These are phyloP conservation scores for Carcharodon carcharias DNA, from an alignment of 2,797 vertebrate genomes.

Conservation along the genomic window DNA sequence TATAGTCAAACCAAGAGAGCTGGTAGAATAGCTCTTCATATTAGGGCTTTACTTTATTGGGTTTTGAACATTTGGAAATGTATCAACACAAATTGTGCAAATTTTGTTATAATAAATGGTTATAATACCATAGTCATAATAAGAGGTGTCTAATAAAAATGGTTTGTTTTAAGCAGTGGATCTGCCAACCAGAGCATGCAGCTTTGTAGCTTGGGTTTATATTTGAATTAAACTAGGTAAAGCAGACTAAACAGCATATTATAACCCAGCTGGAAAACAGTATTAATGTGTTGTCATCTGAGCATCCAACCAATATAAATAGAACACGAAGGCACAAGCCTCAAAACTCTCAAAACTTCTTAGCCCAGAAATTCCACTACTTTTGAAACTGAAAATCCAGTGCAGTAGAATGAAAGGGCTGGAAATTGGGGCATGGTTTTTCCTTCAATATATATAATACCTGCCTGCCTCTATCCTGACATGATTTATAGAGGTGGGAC, in stretches of 20 bases:
- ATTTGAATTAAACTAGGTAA: not conserved
- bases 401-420: not conserved
- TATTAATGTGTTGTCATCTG: not conserved
- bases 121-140: not conserved
- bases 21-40: not conserved
- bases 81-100: not conserved
- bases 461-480: not conserved
- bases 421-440: not conserved
- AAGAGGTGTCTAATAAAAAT: not conserved
- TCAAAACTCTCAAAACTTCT: not conserved
- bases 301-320: not conserved
- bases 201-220: not conserved
- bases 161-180: not conserved
- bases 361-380: not conserved
- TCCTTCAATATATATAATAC: not conserved
- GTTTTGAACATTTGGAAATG: not conserved
- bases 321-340: not conserved
- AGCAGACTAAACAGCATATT: not conserved
- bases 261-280: not conserved
- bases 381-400: not conserved
- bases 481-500: no score
- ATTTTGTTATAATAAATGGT: not conserved
- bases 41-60: not conserved
- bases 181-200: not conserved
- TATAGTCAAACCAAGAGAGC: not conserved